Percentiles rank a stretch among this genome's conserved stretches.
Evolutionary conservation across 1,140 invertebrate species (phyloP).

Genomic region (Scylla paramamosain): DNA sequence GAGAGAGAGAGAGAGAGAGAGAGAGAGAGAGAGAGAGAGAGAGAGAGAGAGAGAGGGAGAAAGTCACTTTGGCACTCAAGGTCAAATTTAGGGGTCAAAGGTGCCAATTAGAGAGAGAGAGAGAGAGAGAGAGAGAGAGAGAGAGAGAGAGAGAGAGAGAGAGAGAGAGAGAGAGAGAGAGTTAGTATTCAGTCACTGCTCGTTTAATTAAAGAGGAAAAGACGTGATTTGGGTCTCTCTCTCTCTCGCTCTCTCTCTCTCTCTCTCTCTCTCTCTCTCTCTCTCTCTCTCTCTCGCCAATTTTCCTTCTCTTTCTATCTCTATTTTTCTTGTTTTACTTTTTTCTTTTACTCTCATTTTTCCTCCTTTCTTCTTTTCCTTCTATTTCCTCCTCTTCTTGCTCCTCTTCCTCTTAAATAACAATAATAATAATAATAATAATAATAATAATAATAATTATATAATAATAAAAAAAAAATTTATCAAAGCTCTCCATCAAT

Average conservation of each 20-base stretch:
- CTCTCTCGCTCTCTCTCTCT: too few relatives aligned
- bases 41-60: not conserved
- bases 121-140: conserved; percentile 12
- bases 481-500: too few relatives aligned
- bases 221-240: too few relatives aligned
- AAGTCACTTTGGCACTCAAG: not conserved
- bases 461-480: too few relatives aligned
- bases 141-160: conserved; percentile 20
- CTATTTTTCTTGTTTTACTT: not conserved
- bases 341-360: not conserved
- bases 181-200: too few relatives aligned
- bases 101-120: not conserved
- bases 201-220: too few relatives aligned
- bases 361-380: not conserved
- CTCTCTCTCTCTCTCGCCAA: too few relatives aligned
- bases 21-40: not conserved
- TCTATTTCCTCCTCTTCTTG: not conserved
- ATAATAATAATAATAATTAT: too few relatives aligned
- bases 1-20: not conserved
- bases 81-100: not conserved
- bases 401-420: not conserved
- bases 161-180: conserved; percentile 20
- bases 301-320: too few relatives aligned
- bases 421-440: too few relatives aligned
- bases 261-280: too few relatives aligned